phyloP scores from a whole-genome alignment of 2,113 vertebrate genomes.

The Butorides virescens region DNA sequence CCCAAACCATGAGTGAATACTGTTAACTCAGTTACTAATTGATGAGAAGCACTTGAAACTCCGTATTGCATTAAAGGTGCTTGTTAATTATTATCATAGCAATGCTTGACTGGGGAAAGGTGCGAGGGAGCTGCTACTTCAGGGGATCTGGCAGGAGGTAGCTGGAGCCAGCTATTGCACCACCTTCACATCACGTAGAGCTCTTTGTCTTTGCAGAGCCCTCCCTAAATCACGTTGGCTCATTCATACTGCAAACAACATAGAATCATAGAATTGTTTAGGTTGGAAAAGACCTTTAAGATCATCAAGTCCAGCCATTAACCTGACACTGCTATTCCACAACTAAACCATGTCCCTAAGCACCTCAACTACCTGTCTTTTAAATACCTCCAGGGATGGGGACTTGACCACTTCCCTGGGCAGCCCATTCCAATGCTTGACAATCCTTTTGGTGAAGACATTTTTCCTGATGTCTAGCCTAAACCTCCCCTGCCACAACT shows the following conservation, averaged over 20 bases:
- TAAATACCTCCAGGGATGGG: too few species aligned
- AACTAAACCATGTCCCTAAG: too few species aligned
- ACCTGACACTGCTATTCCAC: too few species aligned
- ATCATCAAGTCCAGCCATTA: too few species aligned
- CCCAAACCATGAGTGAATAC: neutral
- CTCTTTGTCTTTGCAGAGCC: neutral
- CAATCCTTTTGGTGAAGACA: too few species aligned
- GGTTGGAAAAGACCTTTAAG: too few species aligned
- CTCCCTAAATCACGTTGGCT: neutral
- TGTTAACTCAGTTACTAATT: neutral
- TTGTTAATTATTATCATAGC: neutral
- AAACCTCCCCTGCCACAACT: too few species aligned
- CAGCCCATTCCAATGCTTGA: too few species aligned
- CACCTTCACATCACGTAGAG: fast-evolving
- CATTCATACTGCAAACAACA: neutral
- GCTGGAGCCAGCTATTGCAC: neutral
- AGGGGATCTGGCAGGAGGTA: neutral
- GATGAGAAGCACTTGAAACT: neutral
- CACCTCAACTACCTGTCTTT: too few species aligned
- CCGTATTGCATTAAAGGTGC: neutral
- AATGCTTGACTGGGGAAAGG: neutral
- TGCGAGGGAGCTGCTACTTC: neutral
- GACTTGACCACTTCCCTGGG: too few species aligned
- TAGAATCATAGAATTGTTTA: too few species aligned
- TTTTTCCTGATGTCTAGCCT: too few species aligned